Evolutionary conservation across 1,140 invertebrate species (phyloP).

Genomic region (Drosophila mayri): DNA sequence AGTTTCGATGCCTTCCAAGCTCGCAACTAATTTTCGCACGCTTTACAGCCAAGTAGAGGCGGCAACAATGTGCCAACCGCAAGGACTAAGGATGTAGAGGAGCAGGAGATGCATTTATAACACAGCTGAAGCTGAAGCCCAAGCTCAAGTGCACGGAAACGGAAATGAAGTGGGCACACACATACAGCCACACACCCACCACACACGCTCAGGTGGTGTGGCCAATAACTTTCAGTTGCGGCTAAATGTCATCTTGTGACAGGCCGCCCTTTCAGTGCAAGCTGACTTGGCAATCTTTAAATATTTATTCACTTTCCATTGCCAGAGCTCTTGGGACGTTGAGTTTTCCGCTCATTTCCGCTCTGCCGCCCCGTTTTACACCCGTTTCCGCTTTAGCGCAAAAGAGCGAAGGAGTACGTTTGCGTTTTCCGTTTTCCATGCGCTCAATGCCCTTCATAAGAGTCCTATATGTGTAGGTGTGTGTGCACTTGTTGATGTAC

Average conservation of each 20-base stretch:
- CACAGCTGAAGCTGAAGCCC: background rate
- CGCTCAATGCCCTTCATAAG: slow-evolving; percentile 34
- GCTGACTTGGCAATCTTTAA: slow-evolving; percentile 25
- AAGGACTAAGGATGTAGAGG: background rate
- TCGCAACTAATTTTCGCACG: slow-evolving; percentile 66
- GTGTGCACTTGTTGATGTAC: slow-evolving; percentile 36
- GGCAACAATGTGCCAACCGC: slow-evolving; percentile 59
- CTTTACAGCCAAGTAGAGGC: slow-evolving; percentile 24
- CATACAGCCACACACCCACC: background rate
- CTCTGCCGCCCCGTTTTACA: slow-evolving; percentile 34
- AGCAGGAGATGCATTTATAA: background rate
- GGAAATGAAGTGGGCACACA: slow-evolving; percentile 45
- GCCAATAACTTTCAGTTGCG: slow-evolving; percentile 29
- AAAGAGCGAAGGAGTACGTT: slow-evolving; percentile 1
- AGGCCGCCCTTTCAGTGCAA: background rate
- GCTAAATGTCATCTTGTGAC: slow-evolving; percentile 26
- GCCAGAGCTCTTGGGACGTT: slow-evolving; percentile 2
- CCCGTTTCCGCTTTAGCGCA: slow-evolving; percentile 14
- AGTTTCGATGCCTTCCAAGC: slow-evolving; percentile 16
- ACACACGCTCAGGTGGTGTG: slow-evolving; percentile 13
- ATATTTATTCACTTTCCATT: slow-evolving; percentile 43
- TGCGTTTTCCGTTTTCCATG: slow-evolving; percentile 18
- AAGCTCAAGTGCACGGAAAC: slow-evolving; percentile 39
- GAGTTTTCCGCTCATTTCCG: slow-evolving; percentile 67
- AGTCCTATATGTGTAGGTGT: slow-evolving; percentile 18